These are phyloP conservation scores for Drosophila carrolli DNA, from an alignment of 1,140 invertebrate genomes.

Conservation along the genomic window DNA sequence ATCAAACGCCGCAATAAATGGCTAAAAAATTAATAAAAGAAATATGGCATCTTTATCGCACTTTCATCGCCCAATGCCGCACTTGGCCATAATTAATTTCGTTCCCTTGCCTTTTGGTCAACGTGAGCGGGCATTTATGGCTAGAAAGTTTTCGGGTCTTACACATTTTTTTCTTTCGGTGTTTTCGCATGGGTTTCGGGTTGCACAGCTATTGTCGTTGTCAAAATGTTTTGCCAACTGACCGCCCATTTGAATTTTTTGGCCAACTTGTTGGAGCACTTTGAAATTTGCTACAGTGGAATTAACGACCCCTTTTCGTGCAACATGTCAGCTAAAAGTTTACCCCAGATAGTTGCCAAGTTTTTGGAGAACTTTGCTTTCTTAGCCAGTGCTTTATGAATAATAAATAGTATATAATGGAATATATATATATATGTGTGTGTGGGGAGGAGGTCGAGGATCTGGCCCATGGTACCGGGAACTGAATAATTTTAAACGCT, in stretches of 20 bases:
- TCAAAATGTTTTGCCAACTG: conserved; percentile 75
- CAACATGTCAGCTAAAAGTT: conserved; percentile 11
- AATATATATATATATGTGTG: neutral
- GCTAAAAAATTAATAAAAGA: conserved; percentile 70
- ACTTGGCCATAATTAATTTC: conserved; percentile 79
- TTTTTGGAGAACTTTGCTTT: conserved; percentile 4
- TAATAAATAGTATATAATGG: conserved; percentile 20
- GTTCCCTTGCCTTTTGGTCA: conserved; percentile 38
- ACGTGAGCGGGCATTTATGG: conserved; percentile 67
- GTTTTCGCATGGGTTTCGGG: conserved; percentile 47
- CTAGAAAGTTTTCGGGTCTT: conserved; percentile 64
- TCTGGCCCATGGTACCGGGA: conserved; percentile 39
- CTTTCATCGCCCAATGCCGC: conserved; percentile 70
- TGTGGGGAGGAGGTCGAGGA: neutral
- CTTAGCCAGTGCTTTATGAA: conserved; percentile 16
- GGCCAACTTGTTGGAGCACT: conserved; percentile 39
- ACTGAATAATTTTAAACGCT: conserved; percentile 72
- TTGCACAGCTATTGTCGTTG: conserved; percentile 45
- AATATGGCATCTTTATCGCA: conserved; percentile 63
- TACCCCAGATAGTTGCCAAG: conserved; percentile 12
- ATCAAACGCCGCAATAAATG: conserved; percentile 39
- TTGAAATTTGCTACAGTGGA: conserved; percentile 23
- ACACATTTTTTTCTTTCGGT: conserved; percentile 14
- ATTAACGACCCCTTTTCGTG: neutral
- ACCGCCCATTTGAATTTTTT: conserved; percentile 72